These are phyloP conservation scores for Mormyrops attenuatus DNA, from an alignment of 2,797 vertebrate genomes.

Conservation along the genomic window DNA sequence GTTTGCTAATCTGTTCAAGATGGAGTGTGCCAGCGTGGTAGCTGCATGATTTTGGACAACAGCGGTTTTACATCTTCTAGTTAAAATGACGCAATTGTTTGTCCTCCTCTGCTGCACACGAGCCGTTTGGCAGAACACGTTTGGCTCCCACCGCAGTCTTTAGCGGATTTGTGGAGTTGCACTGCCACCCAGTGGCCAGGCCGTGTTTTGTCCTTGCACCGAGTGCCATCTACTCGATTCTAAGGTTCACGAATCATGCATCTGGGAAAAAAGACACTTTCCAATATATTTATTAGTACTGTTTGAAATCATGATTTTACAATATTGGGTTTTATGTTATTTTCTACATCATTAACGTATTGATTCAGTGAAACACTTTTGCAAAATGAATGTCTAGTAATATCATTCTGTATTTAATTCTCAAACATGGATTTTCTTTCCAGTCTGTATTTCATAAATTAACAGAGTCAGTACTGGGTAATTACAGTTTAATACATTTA, in stretches of 20 bases:
- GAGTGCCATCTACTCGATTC: background rate
- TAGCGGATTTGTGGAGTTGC: background rate
- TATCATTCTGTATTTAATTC: conserved; percentile 8
- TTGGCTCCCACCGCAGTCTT: background rate
- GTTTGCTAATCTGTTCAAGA: background rate
- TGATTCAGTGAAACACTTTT: background rate
- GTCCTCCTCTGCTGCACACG: background rate
- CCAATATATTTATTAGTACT: background rate
- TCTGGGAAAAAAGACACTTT: background rate
- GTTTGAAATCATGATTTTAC: background rate
- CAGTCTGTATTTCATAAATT: background rate
- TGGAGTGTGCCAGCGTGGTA: background rate
- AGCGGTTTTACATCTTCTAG: background rate
- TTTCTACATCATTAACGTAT: conserved; percentile 13
- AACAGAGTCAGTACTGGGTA: background rate
- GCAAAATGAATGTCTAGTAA: conserved; percentile 6
- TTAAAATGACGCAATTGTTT: conserved; percentile 12
- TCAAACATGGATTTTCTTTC: conserved; percentile 11
- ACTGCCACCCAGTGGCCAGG: background rate
- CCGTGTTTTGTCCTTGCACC: background rate
- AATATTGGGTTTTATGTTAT: background rate
- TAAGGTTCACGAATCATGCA: background rate
- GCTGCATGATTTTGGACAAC: background rate
- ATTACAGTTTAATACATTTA: conserved; percentile 8
- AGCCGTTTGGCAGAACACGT: background rate